Conservation (phyloP, 2,888 invertebrate species). For the Didymodactylos carnosus region DNA sequence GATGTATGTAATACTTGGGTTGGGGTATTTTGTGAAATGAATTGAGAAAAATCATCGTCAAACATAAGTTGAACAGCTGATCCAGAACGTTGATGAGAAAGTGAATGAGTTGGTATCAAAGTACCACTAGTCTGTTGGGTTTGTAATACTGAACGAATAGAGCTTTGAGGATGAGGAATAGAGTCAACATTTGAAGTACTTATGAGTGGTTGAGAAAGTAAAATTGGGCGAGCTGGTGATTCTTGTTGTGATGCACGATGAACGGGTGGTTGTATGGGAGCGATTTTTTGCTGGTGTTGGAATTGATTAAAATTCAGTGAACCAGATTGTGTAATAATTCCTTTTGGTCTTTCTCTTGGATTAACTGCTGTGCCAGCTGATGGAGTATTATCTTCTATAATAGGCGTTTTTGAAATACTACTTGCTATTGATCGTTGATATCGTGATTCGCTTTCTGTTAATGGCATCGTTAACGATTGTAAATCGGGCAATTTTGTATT, state of each 20-base stretch:
- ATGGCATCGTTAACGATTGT: background rate
- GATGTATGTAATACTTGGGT: no score
- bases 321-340: background rate
- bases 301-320: background rate
- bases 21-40: no score
- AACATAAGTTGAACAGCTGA: background rate
- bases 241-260: background rate
- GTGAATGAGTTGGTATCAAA: background rate
- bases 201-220: no score
- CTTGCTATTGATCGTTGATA: background rate
- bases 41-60: background rate
- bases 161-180: background rate
- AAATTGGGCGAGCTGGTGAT: background rate
- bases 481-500: constrained; percentile 3
- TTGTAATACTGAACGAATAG: no score
- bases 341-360: constrained; percentile 11
- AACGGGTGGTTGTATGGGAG: background rate
- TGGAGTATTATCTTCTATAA: background rate
- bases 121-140: no score
- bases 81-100: background rate
- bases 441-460: constrained; percentile 7
- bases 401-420: background rate
- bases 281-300: background rate
- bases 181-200: no score
- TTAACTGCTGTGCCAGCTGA: constrained; percentile 5